Evolutionary conservation across 2,113 vertebrate genomes (phyloP).

Genomic region (Pedionomus torquatus): DNA sequence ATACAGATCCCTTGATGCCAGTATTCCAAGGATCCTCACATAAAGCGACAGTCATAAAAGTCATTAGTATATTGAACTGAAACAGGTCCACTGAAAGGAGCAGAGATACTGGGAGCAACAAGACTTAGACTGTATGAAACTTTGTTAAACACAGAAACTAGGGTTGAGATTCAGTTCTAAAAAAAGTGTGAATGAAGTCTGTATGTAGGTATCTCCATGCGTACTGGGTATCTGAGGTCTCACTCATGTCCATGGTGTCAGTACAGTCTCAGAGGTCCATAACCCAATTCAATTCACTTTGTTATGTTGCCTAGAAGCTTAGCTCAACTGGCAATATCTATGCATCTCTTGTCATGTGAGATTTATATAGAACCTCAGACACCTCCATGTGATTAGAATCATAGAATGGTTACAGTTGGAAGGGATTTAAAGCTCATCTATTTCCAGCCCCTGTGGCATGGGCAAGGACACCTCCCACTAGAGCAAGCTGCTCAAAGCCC

Average conservation of each 20-base stretch:
- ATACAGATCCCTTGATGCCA: not conserved
- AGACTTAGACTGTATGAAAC: not conserved
- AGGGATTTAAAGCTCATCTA: not conserved
- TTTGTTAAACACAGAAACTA: not conserved
- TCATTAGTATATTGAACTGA: not conserved
- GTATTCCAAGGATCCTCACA: not conserved
- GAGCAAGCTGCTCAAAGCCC: not conserved
- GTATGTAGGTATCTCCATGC: not conserved
- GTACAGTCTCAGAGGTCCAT: not conserved
- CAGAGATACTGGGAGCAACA: not conserved
- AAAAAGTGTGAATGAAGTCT: not conserved
- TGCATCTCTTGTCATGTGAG: not conserved
- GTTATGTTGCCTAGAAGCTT: not conserved
- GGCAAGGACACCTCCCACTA: not conserved
- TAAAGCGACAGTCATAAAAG: not conserved
- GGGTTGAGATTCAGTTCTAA: not conserved
- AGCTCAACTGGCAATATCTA: not conserved
- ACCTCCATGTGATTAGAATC: not conserved
- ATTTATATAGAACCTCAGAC: not conserved
- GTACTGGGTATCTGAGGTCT: not conserved
- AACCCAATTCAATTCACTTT: not conserved
- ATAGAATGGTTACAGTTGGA: not conserved
- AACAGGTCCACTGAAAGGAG: not conserved
- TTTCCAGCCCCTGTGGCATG: accelerated
- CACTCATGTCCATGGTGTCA: not conserved